These are phyloP conservation scores for Cosmorhoe ocellata DNA, from an alignment of 2,888 invertebrate species.

Conservation along the genomic window DNA sequence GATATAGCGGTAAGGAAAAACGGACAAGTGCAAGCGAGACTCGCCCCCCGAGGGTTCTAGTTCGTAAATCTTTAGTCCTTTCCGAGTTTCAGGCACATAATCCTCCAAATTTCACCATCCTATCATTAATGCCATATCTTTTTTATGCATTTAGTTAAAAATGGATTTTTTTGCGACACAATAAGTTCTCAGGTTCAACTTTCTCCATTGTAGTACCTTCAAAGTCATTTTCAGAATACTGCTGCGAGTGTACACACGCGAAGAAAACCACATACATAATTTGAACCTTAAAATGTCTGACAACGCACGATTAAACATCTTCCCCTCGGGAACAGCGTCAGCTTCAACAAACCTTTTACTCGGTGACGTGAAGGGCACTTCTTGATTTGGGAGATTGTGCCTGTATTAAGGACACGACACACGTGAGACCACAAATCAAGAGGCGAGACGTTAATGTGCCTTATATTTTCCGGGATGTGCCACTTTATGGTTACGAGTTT, in stretches of 20 bases:
- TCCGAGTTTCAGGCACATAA: no score
- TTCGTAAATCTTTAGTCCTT: no score
- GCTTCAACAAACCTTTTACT: conserved; percentile 19
- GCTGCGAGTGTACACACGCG: background rate
- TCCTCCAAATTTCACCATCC: no score
- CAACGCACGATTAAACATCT: conserved; percentile 7
- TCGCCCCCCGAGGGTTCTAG: no score
- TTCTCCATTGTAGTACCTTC: no score
- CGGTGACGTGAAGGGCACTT: conserved; percentile 18
- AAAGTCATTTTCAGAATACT: no score
- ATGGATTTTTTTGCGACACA: no score
- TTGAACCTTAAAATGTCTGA: conserved; percentile 9
- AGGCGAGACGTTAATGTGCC: conserved; percentile 25
- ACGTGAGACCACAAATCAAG: conserved; percentile 31
- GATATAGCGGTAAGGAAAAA: no score
- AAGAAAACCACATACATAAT: conserved; percentile 5
- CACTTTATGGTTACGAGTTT: conserved; percentile 20
- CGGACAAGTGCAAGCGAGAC: no score
- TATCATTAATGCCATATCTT: no score
- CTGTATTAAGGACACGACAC: conserved; percentile 23
- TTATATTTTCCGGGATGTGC: conserved; percentile 28
- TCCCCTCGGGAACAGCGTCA: conserved; percentile 10
- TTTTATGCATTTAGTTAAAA: no score
- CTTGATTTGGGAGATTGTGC: conserved; percentile 13
- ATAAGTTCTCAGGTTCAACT: no score